Base-by-base conservation (phyloP, 2,888 invertebrate species). In the Villa cingulata region DNA sequence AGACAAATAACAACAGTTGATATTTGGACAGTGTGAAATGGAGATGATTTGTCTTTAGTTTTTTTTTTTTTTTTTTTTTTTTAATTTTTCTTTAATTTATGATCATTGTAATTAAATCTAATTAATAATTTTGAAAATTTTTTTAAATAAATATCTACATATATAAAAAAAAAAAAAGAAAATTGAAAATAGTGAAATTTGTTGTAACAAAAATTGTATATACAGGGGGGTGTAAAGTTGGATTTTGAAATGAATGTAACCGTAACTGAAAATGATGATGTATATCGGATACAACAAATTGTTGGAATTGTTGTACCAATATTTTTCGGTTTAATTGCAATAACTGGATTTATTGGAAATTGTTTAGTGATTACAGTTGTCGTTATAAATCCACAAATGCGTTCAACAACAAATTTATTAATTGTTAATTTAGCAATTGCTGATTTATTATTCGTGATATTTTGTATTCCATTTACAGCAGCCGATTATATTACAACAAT, bases 401-500 rank as follows among this genome's bases (percentile, higher is more conserved):
- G 89, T 58, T 90, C 88, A 41, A 90, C 90, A 0, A 94, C 94
- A 15, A 94, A 94, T 68, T 76, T 91, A n/a, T 74, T 94, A 23
- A 92, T 94, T 58, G 83, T 90, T 45, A 91, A 89, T 63, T 70
- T 92, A 50, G 91, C 92, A 0, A 74, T 88, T 9, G 90, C 92
- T 27, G 94, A 94, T 67, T 70, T 94, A 15, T 75, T 89, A 23
- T 94, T 94, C 66, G 87, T 94, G 14, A 77, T 90, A 41, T 86
- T 92, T 69, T 94, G 92, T 70, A 88, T 94, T 32, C 92, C 94
- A 0, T 91, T 91, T 66, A 94, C 92, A 1, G 91, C 89, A 0
- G 80, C 85, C 34, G 88, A 88, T 59, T 94, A 91, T 64, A 83
- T 88, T 0, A 72, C 86, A 57, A 77, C 81, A 1, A 74, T 77